Evolutionary conservation across 1,140 invertebrate species (phyloP), one percentile per base, ranked within the genome.

Genomic region (Hylyphantes graminicola): DNA sequence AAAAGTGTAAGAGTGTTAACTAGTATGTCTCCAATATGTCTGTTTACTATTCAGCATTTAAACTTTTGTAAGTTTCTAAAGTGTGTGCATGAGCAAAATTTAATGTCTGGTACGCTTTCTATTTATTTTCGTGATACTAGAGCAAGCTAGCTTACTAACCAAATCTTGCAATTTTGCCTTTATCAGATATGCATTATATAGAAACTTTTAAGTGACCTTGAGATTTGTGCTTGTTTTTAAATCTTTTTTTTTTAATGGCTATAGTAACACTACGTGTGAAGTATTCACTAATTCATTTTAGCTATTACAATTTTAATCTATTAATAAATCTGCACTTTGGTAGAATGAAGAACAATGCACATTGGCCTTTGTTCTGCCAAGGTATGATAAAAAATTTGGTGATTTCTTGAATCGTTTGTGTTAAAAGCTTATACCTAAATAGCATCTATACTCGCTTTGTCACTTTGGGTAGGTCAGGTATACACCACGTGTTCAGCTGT

Each of bases 81-180:
- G 35, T 74, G 72, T 78, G 63, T 78, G 76, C 63, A 78, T 78
- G 63, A 19, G 12, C 74, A 65, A 51, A 65, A 54, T 17, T 74
- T 74, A 51, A 57, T 76, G 55, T 76, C 61, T 78, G 61, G 63
- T 15, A 67, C 54, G 76, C 61, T 78, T 78, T 78, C 19, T 64
- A 65, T 78, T 78, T 67, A 63, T 64, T 76, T 54, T 64, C 48
- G 51, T 74, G 51, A 51, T 78, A 78, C 63, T 78, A 78, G 76
- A 50, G 76, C 76, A 78, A 78, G 76, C 76, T 78, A 78, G 76
- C 35, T 78, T 35, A 35, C 35, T 35, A 7, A 80, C 53, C 48
- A 79, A 55, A 54, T 80, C 77, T 80, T 70, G 77, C 77, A 70
- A 50, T 80, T 80, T 59, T 80, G 77, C 65, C 77, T 80, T 80